phyloP scores from a whole-genome alignment of 2,797 vertebrate genomes.

The Cephalopachus bancanus region DNA sequence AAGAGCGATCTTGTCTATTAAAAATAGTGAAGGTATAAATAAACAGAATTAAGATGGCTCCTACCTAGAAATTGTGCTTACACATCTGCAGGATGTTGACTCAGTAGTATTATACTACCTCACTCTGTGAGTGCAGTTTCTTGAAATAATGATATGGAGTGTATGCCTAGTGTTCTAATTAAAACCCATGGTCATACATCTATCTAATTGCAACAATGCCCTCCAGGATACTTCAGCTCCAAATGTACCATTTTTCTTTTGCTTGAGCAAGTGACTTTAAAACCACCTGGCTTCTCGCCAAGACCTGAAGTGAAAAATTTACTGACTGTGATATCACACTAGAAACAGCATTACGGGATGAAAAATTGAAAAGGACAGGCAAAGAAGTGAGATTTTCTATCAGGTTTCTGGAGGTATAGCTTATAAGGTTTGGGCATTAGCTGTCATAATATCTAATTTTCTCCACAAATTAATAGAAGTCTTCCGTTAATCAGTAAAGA shows the following conservation, averaged over 20 bases:
- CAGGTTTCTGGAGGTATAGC: conserved; percentile 74
- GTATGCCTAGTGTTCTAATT: conserved; percentile 95
- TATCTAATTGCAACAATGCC: conserved; percentile 96
- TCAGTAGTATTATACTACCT: conserved; percentile 86
- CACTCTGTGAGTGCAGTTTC: conserved; percentile 89
- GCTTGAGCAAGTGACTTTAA: conserved; percentile 89
- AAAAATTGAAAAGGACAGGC: conserved; percentile 87
- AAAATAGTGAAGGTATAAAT: conserved; percentile 74
- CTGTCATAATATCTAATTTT: conserved; percentile 77
- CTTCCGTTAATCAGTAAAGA: conserved; percentile 84
- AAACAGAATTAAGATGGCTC: conserved; percentile 78
- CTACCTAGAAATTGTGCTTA: conserved; percentile 85
- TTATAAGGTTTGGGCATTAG: conserved; percentile 75
- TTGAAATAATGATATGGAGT: conserved; percentile 92
- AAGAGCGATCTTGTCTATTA: conserved; percentile 66
- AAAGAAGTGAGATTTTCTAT: conserved; percentile 83
- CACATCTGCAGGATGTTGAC: conserved; percentile 88
- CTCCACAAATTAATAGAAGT: conserved; percentile 80
- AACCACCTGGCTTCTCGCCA: conserved; percentile 89
- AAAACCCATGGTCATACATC: conserved; percentile 95
- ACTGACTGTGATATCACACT: conserved; percentile 84
- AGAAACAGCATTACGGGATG: conserved; percentile 84
- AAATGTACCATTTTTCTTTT: conserved; percentile 91
- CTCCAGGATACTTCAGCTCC: conserved; percentile 94
- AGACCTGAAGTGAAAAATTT: conserved; percentile 88